Conservation (phyloP, 2,113 vertebrate species). For the Pithys albifrons region DNA sequence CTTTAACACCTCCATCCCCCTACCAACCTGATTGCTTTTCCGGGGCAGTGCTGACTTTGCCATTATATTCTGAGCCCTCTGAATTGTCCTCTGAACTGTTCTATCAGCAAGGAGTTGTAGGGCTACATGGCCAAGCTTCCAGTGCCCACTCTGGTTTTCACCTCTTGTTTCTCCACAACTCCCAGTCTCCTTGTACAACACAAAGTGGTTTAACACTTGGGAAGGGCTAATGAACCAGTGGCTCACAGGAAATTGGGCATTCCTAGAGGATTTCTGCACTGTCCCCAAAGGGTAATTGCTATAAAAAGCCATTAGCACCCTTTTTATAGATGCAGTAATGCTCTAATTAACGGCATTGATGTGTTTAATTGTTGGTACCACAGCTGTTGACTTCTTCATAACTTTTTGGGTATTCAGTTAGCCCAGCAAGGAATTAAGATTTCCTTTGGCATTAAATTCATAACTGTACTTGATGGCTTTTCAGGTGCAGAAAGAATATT, state of each 20-base stretch:
- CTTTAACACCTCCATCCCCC: not conserved
- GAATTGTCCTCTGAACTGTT: not conserved
- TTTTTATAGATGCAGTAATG: conserved; percentile 35
- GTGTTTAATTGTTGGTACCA: not conserved
- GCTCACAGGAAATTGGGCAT: conserved; percentile 52
- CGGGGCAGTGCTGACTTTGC: not conserved
- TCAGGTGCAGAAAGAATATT: not conserved
- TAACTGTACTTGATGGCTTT: not conserved
- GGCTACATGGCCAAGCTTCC: not conserved
- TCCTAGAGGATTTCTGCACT: conserved; percentile 26
- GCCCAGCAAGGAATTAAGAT: not conserved
- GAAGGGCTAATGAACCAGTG: conserved; percentile 11
- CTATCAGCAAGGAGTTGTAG: not conserved
- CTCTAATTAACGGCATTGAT: conserved; percentile 12
- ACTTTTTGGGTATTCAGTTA: not conserved
- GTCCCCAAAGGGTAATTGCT: conserved; percentile 17
- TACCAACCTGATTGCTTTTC: not conserved
- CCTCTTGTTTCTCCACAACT: not conserved
- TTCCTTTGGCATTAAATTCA: not conserved
- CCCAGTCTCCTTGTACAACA: not conserved
- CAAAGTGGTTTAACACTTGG: not conserved
- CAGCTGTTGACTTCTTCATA: not conserved
- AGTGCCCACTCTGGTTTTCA: not conserved
- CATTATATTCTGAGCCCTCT: not conserved
- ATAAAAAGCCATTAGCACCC: conserved; percentile 40